Conservation (phyloP, 2,888 invertebrate genomes). For the Chymomyza fuscimana region DNA sequence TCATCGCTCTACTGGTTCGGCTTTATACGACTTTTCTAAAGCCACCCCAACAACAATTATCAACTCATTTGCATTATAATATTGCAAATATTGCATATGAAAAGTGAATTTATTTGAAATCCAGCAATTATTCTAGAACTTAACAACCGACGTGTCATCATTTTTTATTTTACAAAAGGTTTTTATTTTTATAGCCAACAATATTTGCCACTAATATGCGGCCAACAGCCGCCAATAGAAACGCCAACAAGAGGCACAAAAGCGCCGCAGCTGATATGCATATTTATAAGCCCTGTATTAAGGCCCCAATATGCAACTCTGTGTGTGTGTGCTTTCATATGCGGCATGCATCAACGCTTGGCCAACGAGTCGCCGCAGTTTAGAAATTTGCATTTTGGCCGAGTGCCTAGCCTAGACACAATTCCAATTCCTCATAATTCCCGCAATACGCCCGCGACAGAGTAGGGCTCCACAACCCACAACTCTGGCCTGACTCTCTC, state of each 20-base stretch:
- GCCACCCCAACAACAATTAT: constrained; percentile 32
- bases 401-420: constrained; percentile 63
- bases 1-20: background rate
- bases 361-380: constrained; percentile 5
- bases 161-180: constrained; percentile 38
- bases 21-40: background rate
- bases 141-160: constrained; percentile 20
- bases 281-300: constrained; percentile 59
- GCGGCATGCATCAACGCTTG: constrained; percentile 19
- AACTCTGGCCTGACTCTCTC: constrained; percentile 5
- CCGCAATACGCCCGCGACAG: constrained; percentile 39
- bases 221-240: constrained; percentile 18
- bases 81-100: constrained; percentile 21
- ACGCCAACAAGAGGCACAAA: constrained; percentile 35
- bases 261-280: constrained; percentile 48
- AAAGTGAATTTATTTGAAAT: constrained; percentile 14
- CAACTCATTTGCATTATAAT: constrained; percentile 67
- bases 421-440: constrained; percentile 65
- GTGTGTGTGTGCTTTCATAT: constrained; percentile 20
- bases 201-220: constrained; percentile 66
- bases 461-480: constrained; percentile 26
- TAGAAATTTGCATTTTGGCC: constrained; percentile 63
- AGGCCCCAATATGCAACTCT: constrained; percentile 8
- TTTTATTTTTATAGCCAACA: constrained; percentile 46
- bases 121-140: constrained; percentile 32